phyloP scores from a whole-genome alignment of 2,888 invertebrate species.

The Syrphus vitripennis region DNA sequence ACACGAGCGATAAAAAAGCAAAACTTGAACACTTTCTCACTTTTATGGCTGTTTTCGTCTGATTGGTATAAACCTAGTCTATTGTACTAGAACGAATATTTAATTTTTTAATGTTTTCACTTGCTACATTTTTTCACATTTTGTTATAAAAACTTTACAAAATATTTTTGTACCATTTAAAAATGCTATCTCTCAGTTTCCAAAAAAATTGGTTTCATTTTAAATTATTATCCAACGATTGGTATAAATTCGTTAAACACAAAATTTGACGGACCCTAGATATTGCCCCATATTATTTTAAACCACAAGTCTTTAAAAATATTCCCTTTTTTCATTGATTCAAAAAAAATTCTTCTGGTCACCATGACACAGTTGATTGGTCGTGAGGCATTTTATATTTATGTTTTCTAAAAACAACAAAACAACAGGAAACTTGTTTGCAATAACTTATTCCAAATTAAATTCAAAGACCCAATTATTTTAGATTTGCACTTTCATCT shows the following conservation, averaged over 20 bases:
- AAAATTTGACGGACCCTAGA: too few species aligned
- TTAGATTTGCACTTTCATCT: constrained; percentile 53
- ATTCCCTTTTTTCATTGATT: neutral
- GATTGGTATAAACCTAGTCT: neutral
- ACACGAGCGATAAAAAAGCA: too few species aligned
- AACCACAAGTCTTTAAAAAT: neutral
- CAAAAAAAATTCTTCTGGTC: neutral
- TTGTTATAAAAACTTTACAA: too few species aligned
- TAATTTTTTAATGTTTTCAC: too few species aligned
- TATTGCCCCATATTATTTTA: too few species aligned
- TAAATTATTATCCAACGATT: neutral
- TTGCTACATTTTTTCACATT: too few species aligned
- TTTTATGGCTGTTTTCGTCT: too few species aligned
- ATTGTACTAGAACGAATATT: too few species aligned
- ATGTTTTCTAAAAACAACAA: constrained; percentile 6
- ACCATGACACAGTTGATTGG: constrained; percentile 6
- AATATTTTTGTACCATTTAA: too few species aligned
- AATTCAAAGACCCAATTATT: constrained; percentile 54
- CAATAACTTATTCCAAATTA: constrained; percentile 32
- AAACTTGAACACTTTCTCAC: too few species aligned
- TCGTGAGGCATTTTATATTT: constrained; percentile 43
- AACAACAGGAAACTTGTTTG: constrained; percentile 51
- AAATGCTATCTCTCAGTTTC: too few species aligned
- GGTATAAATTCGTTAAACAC: neutral
- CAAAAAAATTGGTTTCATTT: neutral